Percentiles rank a stretch among this genome's conserved stretches.
Conservation (phyloP, 2,797 vertebrate species). For the Lophotriccus pileatus region DNA sequence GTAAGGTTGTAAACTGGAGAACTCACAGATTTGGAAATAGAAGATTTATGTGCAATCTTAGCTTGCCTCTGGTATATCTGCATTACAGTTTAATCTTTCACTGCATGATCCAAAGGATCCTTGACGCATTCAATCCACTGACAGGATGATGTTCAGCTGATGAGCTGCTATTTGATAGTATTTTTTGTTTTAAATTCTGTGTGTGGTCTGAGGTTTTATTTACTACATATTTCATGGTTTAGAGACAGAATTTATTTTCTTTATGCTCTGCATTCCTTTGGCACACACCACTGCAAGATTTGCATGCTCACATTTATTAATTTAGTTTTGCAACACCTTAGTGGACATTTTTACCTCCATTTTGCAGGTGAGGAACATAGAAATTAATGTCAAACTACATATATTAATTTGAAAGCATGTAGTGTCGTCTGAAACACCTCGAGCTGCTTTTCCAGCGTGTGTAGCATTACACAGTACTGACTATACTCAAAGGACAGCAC, state of each 20-base stretch:
- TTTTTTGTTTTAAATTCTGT: not conserved
- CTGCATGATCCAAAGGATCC: constrained; percentile 16
- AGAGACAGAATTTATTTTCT: constrained; percentile 28
- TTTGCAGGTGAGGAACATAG: not conserved
- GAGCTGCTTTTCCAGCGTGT: not conserved
- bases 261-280: constrained; percentile 26
- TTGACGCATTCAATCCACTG: constrained; percentile 14
- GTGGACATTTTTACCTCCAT: not conserved
- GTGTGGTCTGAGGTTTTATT: constrained; percentile 50
- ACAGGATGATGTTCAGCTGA: constrained; percentile 18
- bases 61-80: not conserved
- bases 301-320: not conserved
- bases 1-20: constrained; percentile 38
- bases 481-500: not conserved
- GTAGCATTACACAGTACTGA: not conserved
- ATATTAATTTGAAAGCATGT: not conserved
- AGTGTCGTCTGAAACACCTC: not conserved
- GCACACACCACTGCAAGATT: not conserved
- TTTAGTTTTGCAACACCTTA: constrained; percentile 18
- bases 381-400: not conserved
- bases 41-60: constrained; percentile 39
- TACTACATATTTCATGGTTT: constrained; percentile 8
- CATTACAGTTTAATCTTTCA: not conserved
- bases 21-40: constrained; percentile 34
- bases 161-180: constrained; percentile 46